Evolutionary conservation across 37 sponge, comb jelly and placozoan genomes (phyloP), one percentile per base, ranked within the genome.

Genomic region (Amphimedon queenslandica): DNA sequence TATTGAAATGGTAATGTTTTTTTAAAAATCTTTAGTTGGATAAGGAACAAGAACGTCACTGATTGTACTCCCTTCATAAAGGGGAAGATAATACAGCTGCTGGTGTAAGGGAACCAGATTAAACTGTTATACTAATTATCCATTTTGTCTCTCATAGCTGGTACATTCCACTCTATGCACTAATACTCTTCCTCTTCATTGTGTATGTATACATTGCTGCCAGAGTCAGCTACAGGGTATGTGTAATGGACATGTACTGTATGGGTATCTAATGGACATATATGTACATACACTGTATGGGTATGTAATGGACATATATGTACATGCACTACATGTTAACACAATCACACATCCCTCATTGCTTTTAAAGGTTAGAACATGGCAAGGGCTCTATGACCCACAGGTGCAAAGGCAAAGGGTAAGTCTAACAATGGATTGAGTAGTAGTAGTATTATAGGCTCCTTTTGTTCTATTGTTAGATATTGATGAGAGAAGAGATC

Each of bases 341-440:
- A 8, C 8, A 18, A 47, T 47, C 13, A 8, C 8, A 47, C 53
- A 47, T n/a, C 57, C n/a, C n/a, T n/a, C n/a, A n/a, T n/a, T n/a
- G n/a, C n/a, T n/a, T n/a, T n/a, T n/a, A n/a, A n/a, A 80, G 73
- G 43, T 77, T 31, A 63, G 64, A 38, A 37, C 37, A 1, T 86
- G 87, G 87, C 70, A 80, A 20, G 87, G 87, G 1, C 76, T 71
- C 20, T 86, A 75, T 69, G 61, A 86, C 58, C 87, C 87, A 4
- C 69, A 75, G 6, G 69, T 80, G 21, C 72, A 75, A 28, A 29
- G 40, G 4, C 42, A 37, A 55, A 69, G 70, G 71, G 71, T 70
- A 40, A 39, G 4, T 6, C 8, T 34, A n/a, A n/a, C n/a, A n/a
- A n/a, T n/a, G n/a, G n/a, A n/a, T n/a, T n/a, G n/a, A 4, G 4